A percentile compares a stretch with the other conserved stretches of the same genome.
Conservation (phyloP, 1,140 invertebrate genomes). For the Fopius arisanus region DNA sequence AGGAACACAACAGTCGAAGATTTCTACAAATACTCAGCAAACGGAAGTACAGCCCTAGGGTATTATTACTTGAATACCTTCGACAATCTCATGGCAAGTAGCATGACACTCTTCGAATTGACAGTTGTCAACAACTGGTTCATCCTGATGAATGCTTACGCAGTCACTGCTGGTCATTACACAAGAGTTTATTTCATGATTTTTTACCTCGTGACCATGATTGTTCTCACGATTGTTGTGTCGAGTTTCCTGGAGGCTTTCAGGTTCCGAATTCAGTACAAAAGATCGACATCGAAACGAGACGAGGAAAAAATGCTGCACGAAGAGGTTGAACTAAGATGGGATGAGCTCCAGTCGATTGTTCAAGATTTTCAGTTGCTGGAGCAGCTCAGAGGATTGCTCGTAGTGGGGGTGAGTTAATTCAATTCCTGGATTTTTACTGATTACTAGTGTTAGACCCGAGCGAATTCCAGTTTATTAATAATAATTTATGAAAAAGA, state of each 20-base stretch:
- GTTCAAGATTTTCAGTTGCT: slow-evolving; percentile 71
- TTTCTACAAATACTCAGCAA: slow-evolving; percentile 78
- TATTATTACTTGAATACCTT: slow-evolving; percentile 93
- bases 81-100: slow-evolving; percentile 76
- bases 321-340: slow-evolving; percentile 76
- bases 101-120: slow-evolving; percentile 88
- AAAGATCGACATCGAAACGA: slow-evolving; percentile 80
- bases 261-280: slow-evolving; percentile 88
- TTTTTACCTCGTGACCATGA: slow-evolving; percentile 91
- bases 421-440: not conserved
- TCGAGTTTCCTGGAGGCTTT: slow-evolving; percentile 91
- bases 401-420: slow-evolving; percentile 69
- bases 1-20: slow-evolving; percentile 87
- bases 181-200: slow-evolving; percentile 87
- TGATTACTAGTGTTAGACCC: slow-evolving; percentile 17
- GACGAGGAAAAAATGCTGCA: slow-evolving; percentile 82
- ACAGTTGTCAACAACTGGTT: slow-evolving; percentile 93
- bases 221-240: slow-evolving; percentile 90
- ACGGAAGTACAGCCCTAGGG: slow-evolving; percentile 72
- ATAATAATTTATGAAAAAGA: too few relatives aligned
- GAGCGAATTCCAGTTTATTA: too few relatives aligned
- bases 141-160: slow-evolving; percentile 92
- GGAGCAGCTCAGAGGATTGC: slow-evolving; percentile 68
- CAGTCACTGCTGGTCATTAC: slow-evolving; percentile 72
- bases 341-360: slow-evolving; percentile 72